Percentiles rank a stretch among this genome's conserved stretches.
Conservation (phyloP, 2,888 invertebrate species). For the Conchocele bisecta region DNA sequence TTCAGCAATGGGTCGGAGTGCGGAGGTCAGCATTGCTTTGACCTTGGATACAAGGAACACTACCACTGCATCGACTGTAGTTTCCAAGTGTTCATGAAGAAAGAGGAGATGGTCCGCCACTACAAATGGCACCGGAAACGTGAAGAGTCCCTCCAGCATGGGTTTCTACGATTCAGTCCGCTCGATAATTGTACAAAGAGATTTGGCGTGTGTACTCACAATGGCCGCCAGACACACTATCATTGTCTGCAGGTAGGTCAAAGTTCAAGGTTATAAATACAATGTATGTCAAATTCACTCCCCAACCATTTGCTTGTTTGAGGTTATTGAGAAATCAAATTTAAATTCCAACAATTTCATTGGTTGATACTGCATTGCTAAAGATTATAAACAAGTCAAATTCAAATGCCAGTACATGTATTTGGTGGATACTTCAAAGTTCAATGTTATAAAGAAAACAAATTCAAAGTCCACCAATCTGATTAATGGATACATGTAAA, state of each 20-base stretch:
- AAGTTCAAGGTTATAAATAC: background rate
- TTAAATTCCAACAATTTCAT: too few relatives aligned
- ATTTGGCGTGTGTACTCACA: constrained; percentile 92
- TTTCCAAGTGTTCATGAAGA: constrained; percentile 93
- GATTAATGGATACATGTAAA: too few relatives aligned
- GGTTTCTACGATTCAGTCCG: constrained; percentile 96
- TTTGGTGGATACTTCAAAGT: too few relatives aligned
- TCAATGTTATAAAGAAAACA: too few relatives aligned
- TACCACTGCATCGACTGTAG: constrained; percentile 95
- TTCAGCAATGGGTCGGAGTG: constrained; percentile 92
- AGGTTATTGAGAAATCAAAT: too few relatives aligned
- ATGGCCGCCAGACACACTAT: constrained; percentile 97
- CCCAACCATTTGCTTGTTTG: too few relatives aligned
- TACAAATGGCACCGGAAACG: constrained; percentile 99
- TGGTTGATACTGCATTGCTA: too few relatives aligned
- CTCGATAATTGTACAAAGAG: constrained; percentile 96
- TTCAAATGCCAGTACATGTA: too few relatives aligned
- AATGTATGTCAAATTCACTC: too few relatives aligned
- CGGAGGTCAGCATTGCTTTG: constrained; percentile 92
- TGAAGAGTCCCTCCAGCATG: constrained; percentile 97
- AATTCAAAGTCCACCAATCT: too few relatives aligned
- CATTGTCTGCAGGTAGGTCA: constrained; percentile 93
- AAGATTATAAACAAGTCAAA: too few relatives aligned
- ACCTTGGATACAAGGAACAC: constrained; percentile 95
- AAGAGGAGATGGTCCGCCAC: constrained; percentile 99